phyloP scores from a whole-genome alignment of 2,888 invertebrate genomes.

The Metalampra italica region DNA sequence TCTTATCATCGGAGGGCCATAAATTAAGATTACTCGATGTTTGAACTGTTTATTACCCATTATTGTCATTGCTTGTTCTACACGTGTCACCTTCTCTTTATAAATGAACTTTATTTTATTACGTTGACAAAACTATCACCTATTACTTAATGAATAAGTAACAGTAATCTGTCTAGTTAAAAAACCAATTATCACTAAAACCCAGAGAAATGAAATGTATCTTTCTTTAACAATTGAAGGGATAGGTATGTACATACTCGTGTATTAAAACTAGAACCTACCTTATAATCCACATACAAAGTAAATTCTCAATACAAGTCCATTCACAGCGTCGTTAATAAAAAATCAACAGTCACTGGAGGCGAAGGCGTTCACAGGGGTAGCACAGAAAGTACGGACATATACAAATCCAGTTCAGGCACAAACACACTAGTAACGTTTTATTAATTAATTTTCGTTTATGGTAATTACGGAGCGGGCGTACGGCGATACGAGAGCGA shows the following conservation, averaged over 20 bases:
- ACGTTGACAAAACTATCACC: conserved; percentile 9
- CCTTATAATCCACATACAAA: conserved; percentile 9
- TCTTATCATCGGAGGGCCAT: conserved; percentile 25
- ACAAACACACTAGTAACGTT: conserved; percentile 49
- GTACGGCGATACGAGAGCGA: conserved; percentile 31
- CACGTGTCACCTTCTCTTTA: conserved; percentile 17
- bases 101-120: conserved; percentile 15
- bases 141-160: neutral
- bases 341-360: conserved; percentile 37
- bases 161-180: neutral
- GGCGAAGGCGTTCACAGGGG: conserved; percentile 31
- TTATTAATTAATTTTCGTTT: conserved; percentile 52
- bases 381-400: conserved; percentile 34
- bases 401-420: conserved; percentile 58
- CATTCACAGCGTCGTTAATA: conserved; percentile 35
- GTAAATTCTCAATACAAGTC: conserved; percentile 29
- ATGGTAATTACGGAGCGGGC: conserved; percentile 58
- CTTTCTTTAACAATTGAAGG: neutral
- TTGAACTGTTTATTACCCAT: conserved; percentile 31
- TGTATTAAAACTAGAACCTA: conserved; percentile 8
- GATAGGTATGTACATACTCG: neutral
- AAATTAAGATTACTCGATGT: conserved; percentile 37
- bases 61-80: conserved; percentile 11
- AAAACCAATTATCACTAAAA: neutral
- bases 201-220: neutral